A percentile compares a stretch with the other conserved stretches of the same genome.
Evolutionary conservation across 2,797 vertebrate species (phyloP).

Genomic region (Esox masquinongy): DNA sequence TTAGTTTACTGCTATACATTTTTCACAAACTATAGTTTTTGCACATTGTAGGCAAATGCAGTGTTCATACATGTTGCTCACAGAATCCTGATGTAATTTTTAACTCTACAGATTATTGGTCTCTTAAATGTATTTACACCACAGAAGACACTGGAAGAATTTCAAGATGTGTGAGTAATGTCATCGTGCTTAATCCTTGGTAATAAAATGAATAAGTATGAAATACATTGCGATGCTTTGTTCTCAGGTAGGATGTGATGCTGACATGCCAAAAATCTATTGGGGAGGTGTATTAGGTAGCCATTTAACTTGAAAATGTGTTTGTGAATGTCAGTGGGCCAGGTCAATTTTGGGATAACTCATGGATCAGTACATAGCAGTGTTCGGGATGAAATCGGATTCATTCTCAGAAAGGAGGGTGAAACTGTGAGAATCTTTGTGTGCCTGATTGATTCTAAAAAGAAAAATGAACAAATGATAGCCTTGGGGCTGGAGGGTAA

Average conservation of each 20-base stretch:
- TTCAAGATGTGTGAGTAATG: conserved; percentile 96
- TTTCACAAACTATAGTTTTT: background rate
- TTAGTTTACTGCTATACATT: background rate
- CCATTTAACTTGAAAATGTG: conserved; percentile 31
- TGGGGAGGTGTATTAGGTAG: conserved; percentile 28
- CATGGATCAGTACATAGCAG: conserved; percentile 31
- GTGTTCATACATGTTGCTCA: background rate
- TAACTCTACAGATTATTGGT: conserved; percentile 87
- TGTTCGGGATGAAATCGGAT: conserved; percentile 56
- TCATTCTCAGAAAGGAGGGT: conserved; percentile 50
- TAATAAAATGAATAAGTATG: background rate
- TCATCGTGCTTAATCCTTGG: background rate
- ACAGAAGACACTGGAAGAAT: conserved; percentile 97
- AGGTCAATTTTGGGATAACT: conserved; percentile 28
- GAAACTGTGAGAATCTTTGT: conserved; percentile 21
- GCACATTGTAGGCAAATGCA: background rate
- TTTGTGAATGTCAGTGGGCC: conserved; percentile 18
- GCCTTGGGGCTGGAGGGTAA: conserved; percentile 50
- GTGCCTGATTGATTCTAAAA: conserved; percentile 68
- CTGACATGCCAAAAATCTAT: background rate
- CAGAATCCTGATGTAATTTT: conserved; percentile 12
- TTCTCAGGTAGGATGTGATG: background rate
- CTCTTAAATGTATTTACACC: conserved; percentile 97
- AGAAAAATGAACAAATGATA: conserved; percentile 61
- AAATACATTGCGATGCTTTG: background rate